Evolutionary conservation across 2,113 vertebrate genomes (phyloP).

Genomic region (Brachyhypopomus occidentalis): DNA sequence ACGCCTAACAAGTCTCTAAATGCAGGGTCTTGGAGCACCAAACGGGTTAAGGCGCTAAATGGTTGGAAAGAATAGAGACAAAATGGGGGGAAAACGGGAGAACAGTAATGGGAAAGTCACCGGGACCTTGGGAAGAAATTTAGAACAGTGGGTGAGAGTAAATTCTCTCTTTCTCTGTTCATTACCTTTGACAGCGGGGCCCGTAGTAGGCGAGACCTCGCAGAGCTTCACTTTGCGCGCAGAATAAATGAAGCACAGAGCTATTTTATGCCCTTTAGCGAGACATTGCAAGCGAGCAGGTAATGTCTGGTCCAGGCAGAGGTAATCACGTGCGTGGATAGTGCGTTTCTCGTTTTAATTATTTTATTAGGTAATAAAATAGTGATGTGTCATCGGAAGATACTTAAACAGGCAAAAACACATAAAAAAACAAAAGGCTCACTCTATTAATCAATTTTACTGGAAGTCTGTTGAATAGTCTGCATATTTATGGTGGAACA

Average conservation of each 20-base stretch:
- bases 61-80: conserved; percentile 62
- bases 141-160: conserved; percentile 26
- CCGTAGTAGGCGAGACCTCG: conserved; percentile 16
- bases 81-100: conserved; percentile 47
- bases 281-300: background rate
- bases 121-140: conserved; percentile 57
- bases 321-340: background rate
- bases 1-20: conserved; percentile 76
- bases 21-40: conserved; percentile 55
- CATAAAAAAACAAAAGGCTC: too few species aligned
- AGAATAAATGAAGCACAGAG: background rate
- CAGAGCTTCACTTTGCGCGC: conserved; percentile 7
- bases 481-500: too few species aligned
- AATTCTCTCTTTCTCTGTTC: conserved; percentile 42
- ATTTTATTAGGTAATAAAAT: too few species aligned
- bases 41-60: conserved; percentile 66
- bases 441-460: too few species aligned
- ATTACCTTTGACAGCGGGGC: conserved; percentile 28
- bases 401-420: too few species aligned
- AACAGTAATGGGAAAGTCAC: conserved; percentile 51
- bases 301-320: background rate
- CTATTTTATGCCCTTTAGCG: background rate
- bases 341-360: background rate
- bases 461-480: too few species aligned
- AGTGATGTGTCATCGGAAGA: too few species aligned